phyloP scores from a whole-genome alignment of 2,797 vertebrate genomes.

The Pipistrellus nathusii region DNA sequence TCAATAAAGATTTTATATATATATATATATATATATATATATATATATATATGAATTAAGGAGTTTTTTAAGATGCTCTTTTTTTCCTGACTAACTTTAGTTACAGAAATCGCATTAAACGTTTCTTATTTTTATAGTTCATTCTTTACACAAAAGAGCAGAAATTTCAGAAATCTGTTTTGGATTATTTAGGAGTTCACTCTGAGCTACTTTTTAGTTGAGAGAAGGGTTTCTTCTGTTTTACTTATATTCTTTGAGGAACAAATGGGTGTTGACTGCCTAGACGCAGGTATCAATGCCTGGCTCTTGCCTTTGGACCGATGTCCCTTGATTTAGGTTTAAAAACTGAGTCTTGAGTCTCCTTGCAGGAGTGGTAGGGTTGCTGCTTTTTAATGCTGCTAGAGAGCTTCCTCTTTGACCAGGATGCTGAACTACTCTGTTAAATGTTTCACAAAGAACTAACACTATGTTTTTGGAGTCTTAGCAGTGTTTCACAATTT shows the following conservation, averaged over 20 bases:
- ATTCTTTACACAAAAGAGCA: slow-evolving; percentile 91
- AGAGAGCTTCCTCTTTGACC: slow-evolving; percentile 90
- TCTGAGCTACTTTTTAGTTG: slow-evolving; percentile 93
- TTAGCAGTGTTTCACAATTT: slow-evolving; percentile 90
- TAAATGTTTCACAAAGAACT: slow-evolving; percentile 94
- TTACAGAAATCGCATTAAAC: slow-evolving; percentile 6
- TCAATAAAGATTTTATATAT: no score
- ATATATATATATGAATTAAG: no score
- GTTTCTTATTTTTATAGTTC: slow-evolving; percentile 36
- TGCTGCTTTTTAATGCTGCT: slow-evolving; percentile 80
- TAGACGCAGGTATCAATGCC: slow-evolving; percentile 55
- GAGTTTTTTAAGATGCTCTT: neutral
- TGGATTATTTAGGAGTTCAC: slow-evolving; percentile 88
- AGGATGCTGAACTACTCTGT: slow-evolving; percentile 89
- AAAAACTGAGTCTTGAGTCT: slow-evolving; percentile 62
- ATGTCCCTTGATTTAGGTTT: slow-evolving; percentile 64
- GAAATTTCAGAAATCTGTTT: slow-evolving; percentile 92
- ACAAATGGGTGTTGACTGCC: slow-evolving; percentile 81
- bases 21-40: no score
- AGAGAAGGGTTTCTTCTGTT: slow-evolving; percentile 91
- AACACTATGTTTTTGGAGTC: slow-evolving; percentile 90
- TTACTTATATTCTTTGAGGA: slow-evolving; percentile 87
- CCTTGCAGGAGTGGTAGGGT: slow-evolving; percentile 82
- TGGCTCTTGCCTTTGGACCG: slow-evolving; percentile 81
- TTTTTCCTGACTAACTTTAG: neutral